phyloP scores from a whole-genome alignment of 2,113 vertebrate species.

The Trichomycterus rosablanca region DNA sequence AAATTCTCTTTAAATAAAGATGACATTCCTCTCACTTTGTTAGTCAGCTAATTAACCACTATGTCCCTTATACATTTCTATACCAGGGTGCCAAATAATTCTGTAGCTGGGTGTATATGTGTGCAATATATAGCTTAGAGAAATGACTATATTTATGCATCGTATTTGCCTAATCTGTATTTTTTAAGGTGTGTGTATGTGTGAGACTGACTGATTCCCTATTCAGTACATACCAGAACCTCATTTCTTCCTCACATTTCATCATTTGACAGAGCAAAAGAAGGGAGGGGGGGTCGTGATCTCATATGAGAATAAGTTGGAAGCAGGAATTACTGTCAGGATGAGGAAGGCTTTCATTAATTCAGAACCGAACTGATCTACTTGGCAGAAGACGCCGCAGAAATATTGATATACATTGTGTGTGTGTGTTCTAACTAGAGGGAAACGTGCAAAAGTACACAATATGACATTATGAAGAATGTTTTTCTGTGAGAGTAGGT shows the following conservation, averaged over 20 bases:
- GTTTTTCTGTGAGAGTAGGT: slow-evolving; percentile 7
- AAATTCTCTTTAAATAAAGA: no score
- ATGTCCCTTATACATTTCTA: no score
- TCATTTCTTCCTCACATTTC: slow-evolving; percentile 15
- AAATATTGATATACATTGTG: slow-evolving; percentile 7
- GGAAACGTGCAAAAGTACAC: slow-evolving; percentile 18
- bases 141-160: slow-evolving; percentile 11
- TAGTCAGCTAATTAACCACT: no score
- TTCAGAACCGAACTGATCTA: slow-evolving; percentile 37
- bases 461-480: slow-evolving; percentile 25
- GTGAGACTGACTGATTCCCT: no score
- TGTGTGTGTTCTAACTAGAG: background rate
- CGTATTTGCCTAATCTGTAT: slow-evolving; percentile 27
- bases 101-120: slow-evolving; percentile 5
- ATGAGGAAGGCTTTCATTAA: slow-evolving; percentile 44
- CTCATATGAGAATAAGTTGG: slow-evolving; percentile 47
- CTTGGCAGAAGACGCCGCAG: slow-evolving; percentile 16
- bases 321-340: slow-evolving; percentile 53
- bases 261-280: background rate
- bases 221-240: slow-evolving; percentile 20
- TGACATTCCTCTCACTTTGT: no score
- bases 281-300: slow-evolving; percentile 19
- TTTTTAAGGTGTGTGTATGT: background rate
- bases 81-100: no score
- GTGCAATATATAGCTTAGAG: background rate